Evolutionary conservation across 2,113 vertebrate species (phyloP), one percentile per base, ranked within the genome.

Genomic region (Danio rerio): DNA sequence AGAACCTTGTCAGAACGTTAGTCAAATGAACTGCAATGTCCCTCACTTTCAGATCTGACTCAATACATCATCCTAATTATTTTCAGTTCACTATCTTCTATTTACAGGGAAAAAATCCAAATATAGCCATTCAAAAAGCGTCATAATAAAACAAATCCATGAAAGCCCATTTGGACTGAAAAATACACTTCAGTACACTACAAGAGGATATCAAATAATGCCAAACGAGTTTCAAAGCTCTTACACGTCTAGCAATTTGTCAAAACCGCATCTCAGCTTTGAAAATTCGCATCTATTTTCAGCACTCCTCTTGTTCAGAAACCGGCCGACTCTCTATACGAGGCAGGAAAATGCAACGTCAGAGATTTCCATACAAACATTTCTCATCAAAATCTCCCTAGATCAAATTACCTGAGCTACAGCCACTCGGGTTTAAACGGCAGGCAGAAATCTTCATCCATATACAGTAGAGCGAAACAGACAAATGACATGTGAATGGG

Each of bases 221-320:
- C 9, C 65, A 69, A 69, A 69, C 65, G 47, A 47, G n/a, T 69
- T 69, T 49, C 65, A 49, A 69, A 69, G n/a, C 40, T 18, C n/a
- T 63, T 79, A 47, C 66, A 83, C 47, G 66, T 69, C 66, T 49
- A 49, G 43, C 66, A 69, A 69, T 69, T 69, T 69, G 66, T 20
- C 43, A 69, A 11, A 49, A 20, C 66, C 18, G 66, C n/a, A 69
- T 45, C 68, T 78, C 66, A 78, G 52, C 18, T 78, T 47, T 79
- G 56, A 83, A 47, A 49, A 49, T 47, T 45, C 81, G 31, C 16
- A 79, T 63, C 49, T 49, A 45, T 49, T 73, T 43, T 31, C 52
- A 73, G 45, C 65, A 18, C 47, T 68, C 65, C 42, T 9, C 42
- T 68, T 68, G 42, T 18, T 69, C 43, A 49, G 43, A 12, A 47